Conservation (phyloP, 1,140 invertebrate genomes). For the Meloidogyne exigua region DNA sequence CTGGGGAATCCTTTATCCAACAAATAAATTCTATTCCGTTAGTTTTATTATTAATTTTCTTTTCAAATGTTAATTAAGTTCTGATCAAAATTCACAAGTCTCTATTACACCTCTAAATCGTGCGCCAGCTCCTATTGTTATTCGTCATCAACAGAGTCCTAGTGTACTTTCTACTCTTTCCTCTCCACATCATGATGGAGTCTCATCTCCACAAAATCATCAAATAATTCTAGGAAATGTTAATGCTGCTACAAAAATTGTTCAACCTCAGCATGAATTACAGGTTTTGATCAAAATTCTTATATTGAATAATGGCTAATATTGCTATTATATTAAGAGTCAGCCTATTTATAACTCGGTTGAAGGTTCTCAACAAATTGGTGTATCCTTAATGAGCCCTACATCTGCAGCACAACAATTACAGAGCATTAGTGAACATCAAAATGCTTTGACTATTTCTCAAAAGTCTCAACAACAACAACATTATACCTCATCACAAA, state of each 20-base stretch:
- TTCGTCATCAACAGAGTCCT: neutral
- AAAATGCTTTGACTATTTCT: neutral
- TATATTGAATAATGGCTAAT: neutral
- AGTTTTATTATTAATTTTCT: neutral
- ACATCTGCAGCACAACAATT: constrained; percentile 6
- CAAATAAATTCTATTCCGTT: constrained; percentile 11
- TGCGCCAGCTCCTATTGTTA: neutral
- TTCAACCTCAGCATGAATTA: neutral
- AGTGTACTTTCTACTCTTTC: neutral
- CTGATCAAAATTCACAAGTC: neutral
- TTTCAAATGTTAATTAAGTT: neutral
- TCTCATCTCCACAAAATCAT: neutral
- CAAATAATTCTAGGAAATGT: neutral
- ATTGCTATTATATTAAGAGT: neutral
- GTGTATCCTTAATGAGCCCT: neutral
- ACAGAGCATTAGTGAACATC: neutral
- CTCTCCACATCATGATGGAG: neutral
- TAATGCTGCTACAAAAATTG: constrained; percentile 1
- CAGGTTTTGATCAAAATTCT: neutral
- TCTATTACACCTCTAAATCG: neutral
- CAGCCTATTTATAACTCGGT: neutral
- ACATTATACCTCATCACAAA: neutral
- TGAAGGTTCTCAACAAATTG: neutral
- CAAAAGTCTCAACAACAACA: constrained; percentile 15
- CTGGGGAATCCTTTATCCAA: neutral